Percentiles rank a stretch among this genome's conserved stretches.
phyloP scores from a whole-genome alignment of 1,140 invertebrate species.

The Neodiprion virginianus region DNA sequence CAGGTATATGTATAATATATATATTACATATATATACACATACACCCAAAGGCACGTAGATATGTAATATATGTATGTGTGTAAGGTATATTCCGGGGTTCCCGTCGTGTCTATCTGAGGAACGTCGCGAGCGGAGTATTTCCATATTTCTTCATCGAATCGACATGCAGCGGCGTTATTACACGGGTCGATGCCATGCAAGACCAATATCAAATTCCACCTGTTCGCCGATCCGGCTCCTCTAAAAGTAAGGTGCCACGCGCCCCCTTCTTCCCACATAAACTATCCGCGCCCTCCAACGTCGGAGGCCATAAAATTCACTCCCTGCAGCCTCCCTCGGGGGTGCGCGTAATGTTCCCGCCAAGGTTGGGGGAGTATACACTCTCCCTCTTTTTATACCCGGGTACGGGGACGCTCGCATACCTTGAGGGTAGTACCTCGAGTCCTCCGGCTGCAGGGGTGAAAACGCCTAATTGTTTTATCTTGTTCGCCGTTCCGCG shows the following conservation, averaged over 20 bases:
- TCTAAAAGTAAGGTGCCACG: not conserved
- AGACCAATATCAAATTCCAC: not conserved
- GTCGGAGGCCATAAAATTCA: not conserved
- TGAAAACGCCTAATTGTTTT: slow-evolving; percentile 1
- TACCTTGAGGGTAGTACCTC: too few relatives aligned
- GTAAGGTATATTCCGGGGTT: too few relatives aligned
- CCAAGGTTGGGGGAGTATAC: too few relatives aligned
- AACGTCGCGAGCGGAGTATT: not conserved
- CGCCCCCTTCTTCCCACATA: not conserved
- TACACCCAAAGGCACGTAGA: not conserved
- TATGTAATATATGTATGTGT: too few relatives aligned
- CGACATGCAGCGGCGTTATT: too few relatives aligned
- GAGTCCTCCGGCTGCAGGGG: not conserved
- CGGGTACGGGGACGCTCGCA: too few relatives aligned
- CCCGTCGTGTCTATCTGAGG: too few relatives aligned
- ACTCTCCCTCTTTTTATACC: too few relatives aligned
- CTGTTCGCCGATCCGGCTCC: not conserved
- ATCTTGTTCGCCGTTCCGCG: not conserved
- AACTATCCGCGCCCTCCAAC: not conserved
- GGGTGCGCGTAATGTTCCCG: not conserved
- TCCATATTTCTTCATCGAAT: not conserved
- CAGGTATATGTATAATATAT: too few relatives aligned
- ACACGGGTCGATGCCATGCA: not conserved
- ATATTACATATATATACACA: not conserved
- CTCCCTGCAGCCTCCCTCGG: not conserved